A percentile compares a stretch with the other conserved stretches of the same genome.
These are phyloP conservation scores for Drosophila meridiana DNA, from an alignment of 2,888 invertebrate genomes.

Conservation along the genomic window DNA sequence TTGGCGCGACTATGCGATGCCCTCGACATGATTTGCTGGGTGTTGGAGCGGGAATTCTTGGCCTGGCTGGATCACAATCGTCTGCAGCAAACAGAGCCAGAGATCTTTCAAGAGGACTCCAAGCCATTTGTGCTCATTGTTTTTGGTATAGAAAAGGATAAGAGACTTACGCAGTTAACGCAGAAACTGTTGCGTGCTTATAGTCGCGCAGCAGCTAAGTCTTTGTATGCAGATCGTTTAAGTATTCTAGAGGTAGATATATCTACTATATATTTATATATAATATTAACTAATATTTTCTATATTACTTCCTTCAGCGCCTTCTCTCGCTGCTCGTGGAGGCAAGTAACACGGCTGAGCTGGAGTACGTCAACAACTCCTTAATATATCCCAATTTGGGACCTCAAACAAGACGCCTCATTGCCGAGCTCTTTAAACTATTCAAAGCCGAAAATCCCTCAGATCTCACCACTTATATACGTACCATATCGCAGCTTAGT, in stretches of 20 bases:
- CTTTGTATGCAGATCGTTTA: slow-evolving; percentile 61
- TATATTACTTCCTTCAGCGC: slow-evolving; percentile 62
- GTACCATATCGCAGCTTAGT: slow-evolving; percentile 68
- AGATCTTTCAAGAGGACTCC: slow-evolving; percentile 72
- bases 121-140: slow-evolving; percentile 77
- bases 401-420: slow-evolving; percentile 68
- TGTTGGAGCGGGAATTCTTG: slow-evolving; percentile 87
- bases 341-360: slow-evolving; percentile 80
- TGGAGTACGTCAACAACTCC: slow-evolving; percentile 66
- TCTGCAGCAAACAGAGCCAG: slow-evolving; percentile 59
- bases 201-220: slow-evolving; percentile 69
- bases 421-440: slow-evolving; percentile 76
- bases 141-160: slow-evolving; percentile 71
- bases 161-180: slow-evolving; percentile 67
- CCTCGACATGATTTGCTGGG: slow-evolving; percentile 86
- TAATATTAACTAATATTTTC: background rate
- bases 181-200: slow-evolving; percentile 76
- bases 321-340: slow-evolving; percentile 79
- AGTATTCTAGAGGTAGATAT: slow-evolving; percentile 75
- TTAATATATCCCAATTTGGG: slow-evolving; percentile 79
- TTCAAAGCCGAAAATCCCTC: slow-evolving; percentile 71
- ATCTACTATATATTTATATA: background rate
- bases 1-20: slow-evolving; percentile 86
- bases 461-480: slow-evolving; percentile 71
- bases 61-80: slow-evolving; percentile 87